Evolutionary conservation across 2,888 invertebrate genomes (phyloP), one percentile per base, ranked within the genome.

Genomic region (Ophonus ardosiacus): DNA sequence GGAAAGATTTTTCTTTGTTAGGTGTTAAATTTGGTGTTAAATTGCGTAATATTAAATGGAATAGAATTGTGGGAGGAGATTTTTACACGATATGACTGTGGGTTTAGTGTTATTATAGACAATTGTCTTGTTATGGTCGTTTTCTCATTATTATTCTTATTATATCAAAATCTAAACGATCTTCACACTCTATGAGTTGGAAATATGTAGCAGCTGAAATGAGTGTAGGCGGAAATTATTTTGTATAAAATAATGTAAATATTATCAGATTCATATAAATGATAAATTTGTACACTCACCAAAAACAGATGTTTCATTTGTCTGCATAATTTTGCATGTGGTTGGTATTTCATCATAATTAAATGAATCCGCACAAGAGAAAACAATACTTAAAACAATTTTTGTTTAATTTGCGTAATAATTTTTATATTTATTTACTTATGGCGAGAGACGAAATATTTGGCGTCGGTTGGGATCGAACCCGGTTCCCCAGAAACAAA

Each of bases 71-170:
- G n/a, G 38, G 68, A 15, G 68, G 13, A 38, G 38, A 68, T 68
- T 68, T 68, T 68, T 68, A 13, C 38, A n/a, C n/a, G 38, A 24
- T 63, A 63, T 15, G 31, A 38, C 31, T 68, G 68, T 68, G 38
- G 68, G 68, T 15, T 68, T 68, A 68, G n/a, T 68, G 38, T 38
- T 68, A 59, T 59, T 59, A 68, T 68, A 68, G 15, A 68, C 68
- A 68, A 68, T 68, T 38, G 15, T 38, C 38, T 68, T 38, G 68
- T 68, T 38, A 68, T 68, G 68, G 68, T 68, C 38, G 68, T 68
- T 68, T 68, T 68, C 68, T 68, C 68, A 68, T 68, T 68, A 68
- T 68, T 31, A 68, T 68, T 68, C 68, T 68, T 68, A 68, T 68
- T 68, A 38, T 68, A 68, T 68, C 68, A 68, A 31, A 31, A 68